phyloP scores from a whole-genome alignment of 2,797 vertebrate species.

The Selene dorsalis region DNA sequence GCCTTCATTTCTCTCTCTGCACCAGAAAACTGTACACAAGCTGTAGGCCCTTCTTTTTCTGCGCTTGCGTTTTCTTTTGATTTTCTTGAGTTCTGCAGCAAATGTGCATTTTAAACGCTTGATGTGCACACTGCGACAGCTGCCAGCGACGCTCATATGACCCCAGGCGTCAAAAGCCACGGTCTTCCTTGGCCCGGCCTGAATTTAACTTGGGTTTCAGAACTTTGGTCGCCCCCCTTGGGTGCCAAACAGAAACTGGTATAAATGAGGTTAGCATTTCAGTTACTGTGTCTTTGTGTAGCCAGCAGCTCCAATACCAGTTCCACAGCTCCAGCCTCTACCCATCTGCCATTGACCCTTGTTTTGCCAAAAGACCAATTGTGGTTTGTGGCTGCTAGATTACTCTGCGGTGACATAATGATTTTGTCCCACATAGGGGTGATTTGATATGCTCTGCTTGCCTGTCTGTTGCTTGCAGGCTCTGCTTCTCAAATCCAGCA shows the following conservation, averaged over 20 bases:
- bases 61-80: background rate
- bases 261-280: conserved; percentile 68
- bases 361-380: conserved; percentile 74
- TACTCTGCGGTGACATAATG: conserved; percentile 71
- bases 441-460: conserved; percentile 78
- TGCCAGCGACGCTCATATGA: conserved; percentile 52
- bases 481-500: conserved; percentile 62
- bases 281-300: conserved; percentile 48
- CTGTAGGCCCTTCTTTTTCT: conserved; percentile 16
- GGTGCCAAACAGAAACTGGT: conserved; percentile 55
- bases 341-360: conserved; percentile 72
- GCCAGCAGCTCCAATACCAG: conserved; percentile 44
- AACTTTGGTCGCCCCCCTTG: conserved; percentile 46
- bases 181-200: conserved; percentile 67
- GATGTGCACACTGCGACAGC: conserved; percentile 43
- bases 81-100: conserved; percentile 45
- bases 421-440: conserved; percentile 74
- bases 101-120: conserved; percentile 62
- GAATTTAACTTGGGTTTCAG: conserved; percentile 58
- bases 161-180: conserved; percentile 17
- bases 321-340: conserved; percentile 49
- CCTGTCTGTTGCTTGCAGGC: conserved; percentile 67
- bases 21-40: conserved; percentile 12
- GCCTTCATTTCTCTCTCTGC: conserved; percentile 37
- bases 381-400: conserved; percentile 67